phyloP scores from a whole-genome alignment of 2,113 vertebrate genomes.

The Heloderma charlesbogerti region DNA sequence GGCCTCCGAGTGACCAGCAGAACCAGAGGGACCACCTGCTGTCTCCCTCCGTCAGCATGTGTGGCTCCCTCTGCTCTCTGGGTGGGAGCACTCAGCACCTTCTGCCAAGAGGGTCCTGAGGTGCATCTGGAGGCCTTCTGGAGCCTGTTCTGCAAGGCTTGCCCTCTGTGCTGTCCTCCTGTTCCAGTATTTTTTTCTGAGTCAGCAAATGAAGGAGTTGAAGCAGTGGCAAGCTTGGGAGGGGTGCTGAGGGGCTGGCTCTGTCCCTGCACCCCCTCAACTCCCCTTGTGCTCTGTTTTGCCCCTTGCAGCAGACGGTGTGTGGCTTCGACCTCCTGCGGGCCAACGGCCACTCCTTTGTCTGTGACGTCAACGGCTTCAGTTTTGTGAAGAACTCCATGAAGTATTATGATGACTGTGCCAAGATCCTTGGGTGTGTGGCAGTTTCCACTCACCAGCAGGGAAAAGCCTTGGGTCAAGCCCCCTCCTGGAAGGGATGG shows the following conservation, averaged over 20 bases:
- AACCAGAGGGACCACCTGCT: background rate
- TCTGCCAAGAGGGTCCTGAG: background rate
- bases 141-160: background rate
- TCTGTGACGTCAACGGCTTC: conserved; percentile 98
- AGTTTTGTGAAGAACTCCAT: conserved; percentile 99
- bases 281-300: background rate
- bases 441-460: background rate
- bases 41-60: background rate
- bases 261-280: too few relatives aligned
- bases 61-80: background rate
- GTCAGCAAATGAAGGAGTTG: too few relatives aligned
- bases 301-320: conserved; percentile 90
- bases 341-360: conserved; percentile 96
- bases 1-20: background rate
- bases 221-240: too few relatives aligned
- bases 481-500: background rate
- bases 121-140: background rate
- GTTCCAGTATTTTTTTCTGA: background rate
- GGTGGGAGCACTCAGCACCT: background rate
- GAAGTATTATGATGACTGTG: conserved; percentile 99
- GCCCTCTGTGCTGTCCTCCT: background rate
- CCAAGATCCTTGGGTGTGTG: conserved; percentile 95
- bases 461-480: background rate
- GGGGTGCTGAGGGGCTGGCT: background rate
- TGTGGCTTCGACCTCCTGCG: conserved; percentile 97